Percentiles rank a stretch among this genome's conserved stretches.
Evolutionary conservation across 2,797 vertebrate species (phyloP).

Genomic region (Tinamus major): DNA sequence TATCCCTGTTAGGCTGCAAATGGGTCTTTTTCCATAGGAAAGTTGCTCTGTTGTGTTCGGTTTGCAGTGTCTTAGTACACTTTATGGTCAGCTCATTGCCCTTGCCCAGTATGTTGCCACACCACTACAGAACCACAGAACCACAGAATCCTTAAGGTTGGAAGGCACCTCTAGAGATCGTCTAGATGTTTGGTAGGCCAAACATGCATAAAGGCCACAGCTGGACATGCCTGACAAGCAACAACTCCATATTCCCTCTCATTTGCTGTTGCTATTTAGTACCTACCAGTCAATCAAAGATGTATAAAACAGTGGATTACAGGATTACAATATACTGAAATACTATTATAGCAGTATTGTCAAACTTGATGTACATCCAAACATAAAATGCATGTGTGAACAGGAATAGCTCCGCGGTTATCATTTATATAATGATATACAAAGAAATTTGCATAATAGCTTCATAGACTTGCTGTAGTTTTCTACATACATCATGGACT

Average conservation of each 20-base stretch:
- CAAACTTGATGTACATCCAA: not conserved
- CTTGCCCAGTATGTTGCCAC: rapidly evolving
- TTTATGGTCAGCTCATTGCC: not conserved
- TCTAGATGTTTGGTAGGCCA: too few species aligned
- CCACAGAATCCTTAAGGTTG: too few species aligned
- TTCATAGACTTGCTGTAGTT: not conserved
- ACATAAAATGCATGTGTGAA: rapidly evolving
- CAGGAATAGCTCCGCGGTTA: rapidly evolving
- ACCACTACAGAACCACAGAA: not conserved
- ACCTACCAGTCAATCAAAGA: not conserved
- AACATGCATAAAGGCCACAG: rapidly evolving
- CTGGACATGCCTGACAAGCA: not conserved
- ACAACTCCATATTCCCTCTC: rapidly evolving
- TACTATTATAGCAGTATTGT: not conserved
- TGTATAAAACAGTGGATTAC: not conserved
- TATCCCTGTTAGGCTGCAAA: not conserved
- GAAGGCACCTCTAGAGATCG: too few species aligned
- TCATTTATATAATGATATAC: rapidly evolving
- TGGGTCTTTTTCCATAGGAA: not conserved
- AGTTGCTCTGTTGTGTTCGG: not conserved
- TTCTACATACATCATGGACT: not conserved
- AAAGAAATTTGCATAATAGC: not conserved
- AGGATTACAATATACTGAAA: not conserved
- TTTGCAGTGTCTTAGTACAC: not conserved
- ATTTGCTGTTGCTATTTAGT: not conserved